A percentile compares a stretch with the other conserved stretches of the same genome.
Conservation (phyloP, 2,797 vertebrate species). For the Enteromius afrohamiltoni region DNA sequence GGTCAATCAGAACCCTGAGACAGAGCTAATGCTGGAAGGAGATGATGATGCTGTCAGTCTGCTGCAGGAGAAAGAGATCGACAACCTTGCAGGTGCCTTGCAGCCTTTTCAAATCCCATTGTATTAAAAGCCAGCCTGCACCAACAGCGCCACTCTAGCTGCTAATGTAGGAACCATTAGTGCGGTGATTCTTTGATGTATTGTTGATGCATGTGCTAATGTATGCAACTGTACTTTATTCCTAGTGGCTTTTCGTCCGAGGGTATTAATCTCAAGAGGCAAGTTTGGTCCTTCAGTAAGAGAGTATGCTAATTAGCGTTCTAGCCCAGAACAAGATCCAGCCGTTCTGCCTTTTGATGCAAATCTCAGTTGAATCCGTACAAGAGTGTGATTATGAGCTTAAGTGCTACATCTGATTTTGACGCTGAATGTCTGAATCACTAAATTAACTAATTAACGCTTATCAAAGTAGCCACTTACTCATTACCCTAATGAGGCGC, state of each 20-base stretch:
- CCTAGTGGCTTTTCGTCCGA: conserved; percentile 88
- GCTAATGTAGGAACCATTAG: conserved; percentile 7
- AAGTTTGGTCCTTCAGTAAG: conserved; percentile 76
- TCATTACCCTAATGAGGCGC: conserved; percentile 39
- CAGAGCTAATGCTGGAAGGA: conserved; percentile 96
- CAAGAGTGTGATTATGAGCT: conserved; percentile 38
- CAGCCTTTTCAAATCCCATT: background rate
- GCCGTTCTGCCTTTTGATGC: background rate
- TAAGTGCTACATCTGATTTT: conserved; percentile 34
- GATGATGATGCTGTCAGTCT: conserved; percentile 96
- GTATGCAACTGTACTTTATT: conserved; percentile 65
- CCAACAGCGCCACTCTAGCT: background rate
- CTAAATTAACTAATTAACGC: conserved; percentile 53
- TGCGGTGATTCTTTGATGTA: conserved; percentile 7
- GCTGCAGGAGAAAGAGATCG: conserved; percentile 97
- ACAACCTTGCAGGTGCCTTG: conserved; percentile 92
- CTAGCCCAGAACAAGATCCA: conserved; percentile 28
- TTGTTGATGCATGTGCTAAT: conserved; percentile 59
- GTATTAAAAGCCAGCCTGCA: background rate
- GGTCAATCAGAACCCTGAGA: conserved; percentile 93
- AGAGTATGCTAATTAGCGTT: conserved; percentile 32
- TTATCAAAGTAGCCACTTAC: conserved; percentile 33
- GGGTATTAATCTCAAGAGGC: conserved; percentile 93
- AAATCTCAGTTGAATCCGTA: conserved; percentile 21
- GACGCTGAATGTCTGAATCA: conserved; percentile 40